A percentile compares a stretch with the other conserved stretches of the same genome.
These are phyloP conservation scores for Leucania comma DNA, from an alignment of 2,888 invertebrate genomes.

Conservation along the genomic window DNA sequence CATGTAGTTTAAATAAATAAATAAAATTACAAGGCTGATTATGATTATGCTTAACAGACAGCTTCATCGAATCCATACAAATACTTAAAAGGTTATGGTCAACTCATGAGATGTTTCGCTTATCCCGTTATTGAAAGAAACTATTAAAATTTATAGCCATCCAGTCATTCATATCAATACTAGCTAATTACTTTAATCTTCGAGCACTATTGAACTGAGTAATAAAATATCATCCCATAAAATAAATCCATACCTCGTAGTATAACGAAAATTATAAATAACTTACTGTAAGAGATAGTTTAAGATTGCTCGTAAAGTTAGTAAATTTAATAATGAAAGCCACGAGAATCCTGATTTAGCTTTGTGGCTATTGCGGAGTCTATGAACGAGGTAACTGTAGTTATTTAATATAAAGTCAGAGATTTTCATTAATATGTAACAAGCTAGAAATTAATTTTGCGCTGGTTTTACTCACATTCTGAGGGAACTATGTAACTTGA, in stretches of 20 bases:
- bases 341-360: constrained; percentile 18
- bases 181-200: constrained; percentile 16
- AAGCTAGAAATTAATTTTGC: background rate
- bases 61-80: background rate
- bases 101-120: background rate
- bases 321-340: constrained; percentile 25
- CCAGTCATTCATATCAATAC: background rate
- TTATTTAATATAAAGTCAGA: constrained; percentile 10
- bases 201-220: constrained; percentile 5
- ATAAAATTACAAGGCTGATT: no score
- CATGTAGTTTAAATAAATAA: no score
- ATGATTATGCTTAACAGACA: background rate
- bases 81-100: background rate
- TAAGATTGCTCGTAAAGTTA: constrained; percentile 46
- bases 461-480: background rate
- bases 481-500: no score
- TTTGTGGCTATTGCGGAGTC: background rate
- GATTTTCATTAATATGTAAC: constrained; percentile 17
- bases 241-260: constrained; percentile 10
- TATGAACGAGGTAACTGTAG: constrained; percentile 5
- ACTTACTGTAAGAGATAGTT: constrained; percentile 14
- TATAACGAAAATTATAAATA: constrained; percentile 38
- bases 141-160: constrained; percentile 13
- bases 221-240: constrained; percentile 30
- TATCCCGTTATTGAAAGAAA: background rate